A percentile compares a stretch with the other conserved stretches of the same genome.
Evolutionary conservation across 2,113 vertebrate species (phyloP).

Genomic region (Mormyrus lacerda): DNA sequence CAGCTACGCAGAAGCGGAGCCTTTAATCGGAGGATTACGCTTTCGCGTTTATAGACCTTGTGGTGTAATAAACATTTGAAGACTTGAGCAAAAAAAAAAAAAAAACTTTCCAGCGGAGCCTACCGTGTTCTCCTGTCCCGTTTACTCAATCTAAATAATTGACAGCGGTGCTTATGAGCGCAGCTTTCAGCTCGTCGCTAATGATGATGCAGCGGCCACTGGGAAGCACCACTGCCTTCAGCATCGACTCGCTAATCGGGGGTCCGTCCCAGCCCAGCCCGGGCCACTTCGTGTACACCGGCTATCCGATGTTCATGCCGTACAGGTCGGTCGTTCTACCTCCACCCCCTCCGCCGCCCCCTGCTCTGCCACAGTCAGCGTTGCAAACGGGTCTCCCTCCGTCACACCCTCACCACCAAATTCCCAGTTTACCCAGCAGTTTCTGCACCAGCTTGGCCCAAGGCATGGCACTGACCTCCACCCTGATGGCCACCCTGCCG

Average conservation of each 20-base stretch:
- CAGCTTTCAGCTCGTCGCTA: slow-evolving; percentile 73
- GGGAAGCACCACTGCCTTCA: slow-evolving; percentile 88
- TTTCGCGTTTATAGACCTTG: slow-evolving; percentile 19
- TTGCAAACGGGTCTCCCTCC: slow-evolving; percentile 67
- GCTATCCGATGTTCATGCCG: slow-evolving; percentile 95
- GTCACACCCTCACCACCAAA: slow-evolving; percentile 73
- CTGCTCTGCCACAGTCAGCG: slow-evolving; percentile 56
- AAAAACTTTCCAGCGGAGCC: neutral
- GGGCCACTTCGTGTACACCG: slow-evolving; percentile 85
- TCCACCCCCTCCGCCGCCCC: slow-evolving; percentile 77
- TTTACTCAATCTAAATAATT: neutral
- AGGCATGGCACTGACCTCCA: slow-evolving; percentile 90
- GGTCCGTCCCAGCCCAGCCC: slow-evolving; percentile 80
- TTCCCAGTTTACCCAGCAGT: slow-evolving; percentile 73
- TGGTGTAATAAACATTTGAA: neutral
- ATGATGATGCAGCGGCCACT: slow-evolving; percentile 94
- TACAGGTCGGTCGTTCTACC: slow-evolving; percentile 87
- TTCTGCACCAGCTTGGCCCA: slow-evolving; percentile 90
- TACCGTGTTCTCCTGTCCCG: neutral
- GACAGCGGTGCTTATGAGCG: slow-evolving; percentile 71
- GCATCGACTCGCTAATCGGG: slow-evolving; percentile 91
- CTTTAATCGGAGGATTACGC: slow-evolving; percentile 33
- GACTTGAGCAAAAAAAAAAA: neutral
- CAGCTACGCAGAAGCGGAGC: neutral
- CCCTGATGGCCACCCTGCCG: slow-evolving; percentile 88